These are phyloP conservation scores for Cactoblastis cactorum DNA, from an alignment of 2,888 invertebrate species.

Conservation along the genomic window DNA sequence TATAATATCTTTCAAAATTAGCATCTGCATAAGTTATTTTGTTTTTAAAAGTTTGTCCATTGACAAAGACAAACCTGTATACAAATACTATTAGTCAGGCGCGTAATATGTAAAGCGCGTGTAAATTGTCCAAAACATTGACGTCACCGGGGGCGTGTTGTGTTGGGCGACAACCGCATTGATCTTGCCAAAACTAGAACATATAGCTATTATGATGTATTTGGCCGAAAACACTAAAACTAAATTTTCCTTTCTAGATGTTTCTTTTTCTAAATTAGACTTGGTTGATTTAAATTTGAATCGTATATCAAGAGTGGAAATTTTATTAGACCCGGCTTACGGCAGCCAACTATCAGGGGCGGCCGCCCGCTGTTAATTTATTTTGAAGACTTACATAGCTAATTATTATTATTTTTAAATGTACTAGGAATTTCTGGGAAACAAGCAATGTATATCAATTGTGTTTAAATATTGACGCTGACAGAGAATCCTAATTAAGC, in stretches of 20 bases:
- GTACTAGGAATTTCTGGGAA: too few species aligned
- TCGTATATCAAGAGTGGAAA: too few species aligned
- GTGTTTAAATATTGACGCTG: too few species aligned
- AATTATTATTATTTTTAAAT: too few species aligned
- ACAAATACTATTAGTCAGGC: constrained; percentile 12
- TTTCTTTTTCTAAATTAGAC: neutral
- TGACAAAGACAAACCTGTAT: neutral
- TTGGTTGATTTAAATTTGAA: neutral
- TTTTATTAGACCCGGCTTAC: too few species aligned
- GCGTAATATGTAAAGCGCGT: constrained; percentile 26
- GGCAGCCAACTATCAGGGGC: too few species aligned
- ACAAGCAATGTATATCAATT: too few species aligned
- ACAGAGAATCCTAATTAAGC: neutral
- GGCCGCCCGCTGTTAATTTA: too few species aligned
- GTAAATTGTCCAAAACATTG: constrained; percentile 20
- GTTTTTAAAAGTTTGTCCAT: neutral
- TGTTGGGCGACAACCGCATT: constrained; percentile 47
- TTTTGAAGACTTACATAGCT: too few species aligned
- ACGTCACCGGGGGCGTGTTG: constrained; percentile 56
- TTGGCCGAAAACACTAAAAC: neutral
- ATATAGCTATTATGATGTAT: constrained; percentile 4
- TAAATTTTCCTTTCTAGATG: constrained; percentile 10
- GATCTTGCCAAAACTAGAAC: constrained; percentile 37
- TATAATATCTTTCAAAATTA: too few species aligned
- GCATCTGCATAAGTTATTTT: neutral